Percentiles rank a stretch among this genome's conserved stretches.
phyloP scores from a whole-genome alignment of 2,797 vertebrate genomes.

The Pangasius krempfi region DNA sequence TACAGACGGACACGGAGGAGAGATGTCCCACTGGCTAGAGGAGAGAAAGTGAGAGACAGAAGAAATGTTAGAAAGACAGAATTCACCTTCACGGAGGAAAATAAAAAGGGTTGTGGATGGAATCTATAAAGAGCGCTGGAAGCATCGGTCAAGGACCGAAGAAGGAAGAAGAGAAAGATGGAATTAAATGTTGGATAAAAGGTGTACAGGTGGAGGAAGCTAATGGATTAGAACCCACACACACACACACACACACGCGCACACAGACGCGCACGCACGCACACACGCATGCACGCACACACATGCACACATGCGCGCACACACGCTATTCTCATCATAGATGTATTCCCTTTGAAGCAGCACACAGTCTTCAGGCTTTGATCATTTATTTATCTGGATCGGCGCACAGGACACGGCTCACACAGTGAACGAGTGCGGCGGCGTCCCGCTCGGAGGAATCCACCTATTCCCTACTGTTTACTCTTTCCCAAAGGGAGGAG shows the following conservation, averaged over 20 bases:
- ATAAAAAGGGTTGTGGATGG: not conserved
- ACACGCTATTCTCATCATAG: not conserved
- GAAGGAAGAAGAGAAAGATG: not conserved
- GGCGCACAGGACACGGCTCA: slow-evolving; percentile 61
- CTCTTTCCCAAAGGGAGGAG: not conserved
- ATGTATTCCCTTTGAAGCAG: slow-evolving; percentile 73
- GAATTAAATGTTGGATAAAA: not conserved
- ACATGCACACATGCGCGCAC: not conserved
- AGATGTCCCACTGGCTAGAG: slow-evolving; percentile 46
- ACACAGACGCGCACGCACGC: slow-evolving; percentile 10
- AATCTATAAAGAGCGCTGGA: not conserved
- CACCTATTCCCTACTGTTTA: not conserved
- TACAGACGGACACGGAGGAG: slow-evolving; percentile 66
- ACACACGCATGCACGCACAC: not conserved
- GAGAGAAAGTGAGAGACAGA: slow-evolving; percentile 56
- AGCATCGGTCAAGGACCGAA: not conserved
- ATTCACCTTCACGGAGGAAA: not conserved
- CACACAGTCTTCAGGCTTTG: slow-evolving; percentile 67
- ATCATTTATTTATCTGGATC: slow-evolving; percentile 78
- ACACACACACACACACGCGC: not conserved
- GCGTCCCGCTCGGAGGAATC: not conserved
- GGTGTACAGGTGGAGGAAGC: not conserved
- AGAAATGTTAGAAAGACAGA: slow-evolving; percentile 28
- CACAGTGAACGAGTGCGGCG: slow-evolving; percentile 13
- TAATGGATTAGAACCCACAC: not conserved